Conservation (phyloP, 2,113 vertebrate genomes). For the Aplodontia rufa region DNA sequence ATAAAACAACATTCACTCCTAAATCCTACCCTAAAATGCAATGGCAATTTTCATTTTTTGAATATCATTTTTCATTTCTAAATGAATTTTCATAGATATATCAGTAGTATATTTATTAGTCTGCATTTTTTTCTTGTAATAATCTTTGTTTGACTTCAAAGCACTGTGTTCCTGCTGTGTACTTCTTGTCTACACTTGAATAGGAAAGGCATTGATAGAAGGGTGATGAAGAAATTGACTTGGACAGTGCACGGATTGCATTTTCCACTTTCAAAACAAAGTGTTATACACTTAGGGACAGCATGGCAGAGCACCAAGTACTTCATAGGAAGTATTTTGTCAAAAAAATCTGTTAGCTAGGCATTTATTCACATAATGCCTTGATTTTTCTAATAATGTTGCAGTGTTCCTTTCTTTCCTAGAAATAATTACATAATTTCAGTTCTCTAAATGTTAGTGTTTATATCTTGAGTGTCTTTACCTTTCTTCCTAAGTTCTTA, state of each 20-base stretch:
- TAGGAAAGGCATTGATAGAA: not conserved
- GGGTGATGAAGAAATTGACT: not conserved
- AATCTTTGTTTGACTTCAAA: not conserved
- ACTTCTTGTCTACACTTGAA: not conserved
- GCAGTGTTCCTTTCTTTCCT: not conserved
- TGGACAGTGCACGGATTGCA: not conserved
- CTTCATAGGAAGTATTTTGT: not conserved
- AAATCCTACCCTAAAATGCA: not conserved
- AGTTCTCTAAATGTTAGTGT: not conserved
- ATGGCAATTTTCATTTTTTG: not conserved
- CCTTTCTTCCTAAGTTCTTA: not conserved
- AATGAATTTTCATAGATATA: not conserved
- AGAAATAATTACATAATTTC: slow-evolving; percentile 36
- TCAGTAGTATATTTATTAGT: not conserved
- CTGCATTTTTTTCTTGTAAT: not conserved
- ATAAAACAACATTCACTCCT: not conserved
- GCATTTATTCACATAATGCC: not conserved
- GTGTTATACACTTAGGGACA: not conserved
- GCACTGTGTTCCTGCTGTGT: not conserved
- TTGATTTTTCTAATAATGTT: slow-evolving; percentile 32
- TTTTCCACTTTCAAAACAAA: not conserved
- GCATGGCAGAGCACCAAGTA: not conserved
- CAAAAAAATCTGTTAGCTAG: not conserved
- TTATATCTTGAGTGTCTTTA: slow-evolving; percentile 24
- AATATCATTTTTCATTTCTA: not conserved